These are phyloP conservation scores for Pseudolycoriella hygida DNA, from an alignment of 2,888 invertebrate species.

Conservation along the genomic window DNA sequence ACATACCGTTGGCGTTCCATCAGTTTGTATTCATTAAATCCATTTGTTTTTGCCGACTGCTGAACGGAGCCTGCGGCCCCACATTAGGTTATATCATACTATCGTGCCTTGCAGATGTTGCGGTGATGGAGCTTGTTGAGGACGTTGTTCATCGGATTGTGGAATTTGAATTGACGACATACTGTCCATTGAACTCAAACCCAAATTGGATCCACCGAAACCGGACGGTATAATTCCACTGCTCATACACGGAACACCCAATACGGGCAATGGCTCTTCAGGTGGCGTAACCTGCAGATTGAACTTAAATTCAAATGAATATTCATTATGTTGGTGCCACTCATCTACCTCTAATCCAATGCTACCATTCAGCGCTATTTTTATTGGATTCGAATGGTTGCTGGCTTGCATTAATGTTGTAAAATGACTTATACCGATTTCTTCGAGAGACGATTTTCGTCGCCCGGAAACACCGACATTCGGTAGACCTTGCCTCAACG, in stretches of 20 bases:
- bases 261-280: constrained; percentile 34
- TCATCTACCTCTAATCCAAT: constrained; percentile 51
- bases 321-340: not conserved
- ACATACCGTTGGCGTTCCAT: no score
- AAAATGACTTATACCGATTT: constrained; percentile 68
- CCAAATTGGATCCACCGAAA: constrained; percentile 20
- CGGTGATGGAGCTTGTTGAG: constrained; percentile 30
- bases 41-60: constrained; percentile 44
- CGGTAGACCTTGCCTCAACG: constrained; percentile 62
- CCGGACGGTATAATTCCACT: constrained; percentile 13
- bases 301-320: not conserved
- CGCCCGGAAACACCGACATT: constrained; percentile 38
- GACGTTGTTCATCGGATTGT: constrained; percentile 17
- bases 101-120: constrained; percentile 77
- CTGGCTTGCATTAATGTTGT: constrained; percentile 46
- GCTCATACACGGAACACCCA: constrained; percentile 25
- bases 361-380: constrained; percentile 70
- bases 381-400: constrained; percentile 57
- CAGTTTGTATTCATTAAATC: constrained; percentile 21
- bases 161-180: constrained; percentile 39
- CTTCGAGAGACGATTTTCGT: constrained; percentile 69
- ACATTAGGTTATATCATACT: constrained; percentile 90
- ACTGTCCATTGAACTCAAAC: constrained; percentile 23
- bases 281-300: constrained; percentile 41
- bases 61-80: constrained; percentile 74